Conservation (phyloP, 2,113 vertebrate species). For the Strix aluco region DNA sequence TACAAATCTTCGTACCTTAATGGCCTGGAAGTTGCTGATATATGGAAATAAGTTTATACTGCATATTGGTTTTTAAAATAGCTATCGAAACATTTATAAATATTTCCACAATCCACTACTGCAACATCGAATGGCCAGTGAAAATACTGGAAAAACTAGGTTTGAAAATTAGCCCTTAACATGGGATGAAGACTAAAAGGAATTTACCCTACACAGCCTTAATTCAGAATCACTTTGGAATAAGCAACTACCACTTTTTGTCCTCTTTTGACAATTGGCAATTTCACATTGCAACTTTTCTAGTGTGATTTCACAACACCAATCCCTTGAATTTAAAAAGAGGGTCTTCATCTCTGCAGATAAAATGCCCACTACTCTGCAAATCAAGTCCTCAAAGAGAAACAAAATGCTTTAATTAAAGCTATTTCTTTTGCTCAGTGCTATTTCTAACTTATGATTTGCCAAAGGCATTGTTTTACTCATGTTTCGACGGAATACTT, state of each 20-base stretch:
- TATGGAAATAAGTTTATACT: not conserved
- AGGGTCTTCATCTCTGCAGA: not conserved
- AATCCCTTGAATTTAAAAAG: not conserved
- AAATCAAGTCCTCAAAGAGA: conserved; percentile 65
- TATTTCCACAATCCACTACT: not conserved
- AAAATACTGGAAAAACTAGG: not conserved
- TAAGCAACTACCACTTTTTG: not conserved
- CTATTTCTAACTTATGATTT: conserved; percentile 54
- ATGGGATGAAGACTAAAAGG: not conserved
- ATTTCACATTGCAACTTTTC: not conserved
- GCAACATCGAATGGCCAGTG: fast-evolving
- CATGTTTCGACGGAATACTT: conserved; percentile 79
- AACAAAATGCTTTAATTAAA: conserved; percentile 51
- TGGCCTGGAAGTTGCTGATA: not conserved
- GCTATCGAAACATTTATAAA: not conserved
- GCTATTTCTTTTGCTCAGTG: conserved; percentile 31
- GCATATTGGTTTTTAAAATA: not conserved
- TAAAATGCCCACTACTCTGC: not conserved
- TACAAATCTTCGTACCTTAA: not conserved
- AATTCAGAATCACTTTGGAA: not conserved
- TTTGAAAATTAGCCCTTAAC: not conserved
- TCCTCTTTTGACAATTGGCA: not conserved
- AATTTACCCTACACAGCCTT: not conserved
- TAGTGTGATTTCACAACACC: not conserved
- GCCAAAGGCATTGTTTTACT: conserved; percentile 78